Conservation (phyloP, 2,888 invertebrate genomes). For the Priocnemis perturbator region DNA sequence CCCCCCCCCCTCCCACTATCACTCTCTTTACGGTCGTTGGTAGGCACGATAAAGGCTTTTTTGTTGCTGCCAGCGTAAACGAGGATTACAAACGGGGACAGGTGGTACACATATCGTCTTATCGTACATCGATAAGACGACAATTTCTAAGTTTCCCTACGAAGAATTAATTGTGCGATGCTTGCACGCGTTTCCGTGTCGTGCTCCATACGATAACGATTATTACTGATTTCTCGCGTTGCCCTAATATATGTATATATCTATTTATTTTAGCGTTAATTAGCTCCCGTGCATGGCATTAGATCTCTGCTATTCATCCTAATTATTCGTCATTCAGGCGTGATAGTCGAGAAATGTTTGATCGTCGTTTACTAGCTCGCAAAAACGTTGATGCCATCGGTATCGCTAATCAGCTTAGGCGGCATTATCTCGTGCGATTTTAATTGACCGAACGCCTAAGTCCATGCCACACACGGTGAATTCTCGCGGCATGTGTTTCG, state of each 20-base stretch:
- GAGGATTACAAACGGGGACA: conserved; percentile 46
- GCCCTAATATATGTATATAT: conserved; percentile 26
- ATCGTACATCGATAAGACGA: conserved; percentile 24
- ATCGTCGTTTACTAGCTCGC: too few species aligned
- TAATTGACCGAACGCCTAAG: too few species aligned
- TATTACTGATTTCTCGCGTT: conserved; percentile 24
- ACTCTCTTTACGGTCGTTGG: conserved; percentile 51
- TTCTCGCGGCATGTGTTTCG: too few species aligned
- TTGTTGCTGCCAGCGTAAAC: conserved; percentile 63
- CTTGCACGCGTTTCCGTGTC: conserved; percentile 18
- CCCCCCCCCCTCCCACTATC: not conserved
- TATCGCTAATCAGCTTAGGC: too few species aligned
- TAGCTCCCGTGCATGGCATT: too few species aligned
- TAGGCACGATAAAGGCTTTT: conserved; percentile 71
- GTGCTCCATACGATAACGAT: conserved; percentile 27
- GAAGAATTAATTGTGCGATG: conserved; percentile 31
- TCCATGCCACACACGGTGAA: too few species aligned
- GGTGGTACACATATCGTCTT: not conserved
- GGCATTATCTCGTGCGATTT: too few species aligned
- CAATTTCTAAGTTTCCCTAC: conserved; percentile 25
- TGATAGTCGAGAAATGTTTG: too few species aligned
- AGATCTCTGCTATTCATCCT: too few species aligned
- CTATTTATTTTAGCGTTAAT: not conserved
- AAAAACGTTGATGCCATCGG: too few species aligned
- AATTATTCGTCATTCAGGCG: too few species aligned